Evolutionary conservation across 1,140 invertebrate genomes (phyloP), one percentile per base, ranked within the genome.

Genomic region (Drosophila littoralis): DNA sequence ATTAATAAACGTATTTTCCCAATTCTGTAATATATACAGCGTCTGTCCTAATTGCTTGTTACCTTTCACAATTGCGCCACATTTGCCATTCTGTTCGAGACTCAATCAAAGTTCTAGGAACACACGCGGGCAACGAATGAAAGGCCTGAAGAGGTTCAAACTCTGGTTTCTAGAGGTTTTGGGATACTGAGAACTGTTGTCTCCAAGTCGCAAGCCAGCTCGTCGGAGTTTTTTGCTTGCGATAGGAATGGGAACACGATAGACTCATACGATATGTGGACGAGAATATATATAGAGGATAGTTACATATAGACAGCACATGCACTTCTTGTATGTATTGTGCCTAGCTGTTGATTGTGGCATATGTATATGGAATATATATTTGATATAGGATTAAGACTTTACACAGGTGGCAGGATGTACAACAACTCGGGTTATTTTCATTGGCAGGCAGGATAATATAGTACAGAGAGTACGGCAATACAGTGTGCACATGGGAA

Each of bases 381-480:
- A 69, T 73, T 60, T 68, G 50, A 51, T 46, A 76, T 73, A 10
- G 50, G 57, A 63, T 70, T 71, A 43, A 70, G 54, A 82, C 57
- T 72, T 42, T 70, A 79, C 75, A 78, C 35, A 70, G 60, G 68
- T 60, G 83, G 76, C 76, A 58, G 65, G 68, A 76, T 64, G 55
- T 85, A 82, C 82, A 86, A 86, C 83, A 79, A 88, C 79, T 70
- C 65, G 69, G 79, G 88, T 85, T 88, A 61, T 61, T 45, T 51
- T 57, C 42, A 17, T 72, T 58, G 81, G 77, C 81, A 84, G 82
- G 81, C 81, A 60, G 52, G 52, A 65, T 60, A 57, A 36, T 48
- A 12, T 48, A 13, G 9, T 28, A 69, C 50, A 57, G 45, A 28
- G 43, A 69, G 46, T 69, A 68, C 51, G 55, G 32, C 52, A 48